Base-by-base conservation (phyloP, 2,888 invertebrate genomes). In the Xanthorhoe spadicearia region DNA sequence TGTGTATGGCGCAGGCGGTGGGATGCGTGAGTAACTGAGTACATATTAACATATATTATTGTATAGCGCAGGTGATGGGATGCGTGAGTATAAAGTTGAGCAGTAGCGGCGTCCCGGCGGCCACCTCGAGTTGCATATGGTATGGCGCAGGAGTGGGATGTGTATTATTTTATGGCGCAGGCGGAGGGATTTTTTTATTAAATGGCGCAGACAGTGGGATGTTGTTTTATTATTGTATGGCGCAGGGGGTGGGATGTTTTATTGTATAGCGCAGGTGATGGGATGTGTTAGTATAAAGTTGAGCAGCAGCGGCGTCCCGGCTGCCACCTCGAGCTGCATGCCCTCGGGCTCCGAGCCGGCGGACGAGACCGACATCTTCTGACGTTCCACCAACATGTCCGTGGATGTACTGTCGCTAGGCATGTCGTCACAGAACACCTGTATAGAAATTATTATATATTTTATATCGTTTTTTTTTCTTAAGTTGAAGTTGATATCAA, bases 231-330 rank as follows among this genome's bases (percentile, higher is more conserved):
- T 32, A 32, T 32, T 32, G 32, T 32, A 32, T 32, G 8, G 32
- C 23, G 23, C 23, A 23, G 23, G 4, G 4, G 4, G 2, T 10
- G 35, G 2, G n/a, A n/a, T 9, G 35, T 10, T 8, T 15, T 51
- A 66, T 10, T 62, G 66, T 53, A 93, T 84, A 19, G 73, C 69
- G 65, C 93, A 93, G 5, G 91, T 88, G 9, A 93, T 85, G 0
- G 93, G 93, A 66, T 92, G 92, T 0, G 88, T 91, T 0, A 93
- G 74, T 1, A 93, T 61, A 61, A 92, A 88, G 73, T 93, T 91
- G 0, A 93, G 83, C 2, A 93, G 74, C 0, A 92, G 85, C 0
- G 93, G 92, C 0, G 93, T 92, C 0, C 92, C 92, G 0, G 93
- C 93, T 0, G 93, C 93, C 1, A 93, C 92, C 62, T 92, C 92